Evolutionary conservation across 2,797 vertebrate species (phyloP).

Genomic region (Sardinella longiceps): DNA sequence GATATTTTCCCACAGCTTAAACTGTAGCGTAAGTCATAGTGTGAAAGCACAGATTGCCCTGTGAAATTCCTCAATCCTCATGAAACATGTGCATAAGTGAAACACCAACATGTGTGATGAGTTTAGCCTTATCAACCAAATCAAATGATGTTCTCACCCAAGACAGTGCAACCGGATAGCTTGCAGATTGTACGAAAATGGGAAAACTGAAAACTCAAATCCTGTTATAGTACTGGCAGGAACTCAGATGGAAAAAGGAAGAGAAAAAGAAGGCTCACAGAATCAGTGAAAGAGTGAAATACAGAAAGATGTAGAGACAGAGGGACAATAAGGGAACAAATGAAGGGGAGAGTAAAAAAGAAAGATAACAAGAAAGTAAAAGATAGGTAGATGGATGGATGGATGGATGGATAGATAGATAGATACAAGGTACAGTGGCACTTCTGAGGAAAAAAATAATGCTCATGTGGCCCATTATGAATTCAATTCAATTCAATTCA

Average conservation of each 20-base stretch:
- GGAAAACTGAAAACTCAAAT: background rate
- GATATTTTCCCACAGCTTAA: background rate
- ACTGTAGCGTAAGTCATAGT: background rate
- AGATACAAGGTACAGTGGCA: no score
- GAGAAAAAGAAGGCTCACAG: background rate
- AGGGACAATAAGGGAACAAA: background rate
- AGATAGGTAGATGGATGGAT: background rate
- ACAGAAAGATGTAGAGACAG: background rate
- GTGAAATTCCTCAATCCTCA: background rate
- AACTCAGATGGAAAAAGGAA: background rate
- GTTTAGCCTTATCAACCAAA: background rate
- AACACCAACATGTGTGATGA: background rate
- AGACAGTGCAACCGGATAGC: background rate
- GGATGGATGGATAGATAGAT: background rate
- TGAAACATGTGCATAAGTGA: background rate
- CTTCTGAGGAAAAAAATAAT: no score
- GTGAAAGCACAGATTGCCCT: background rate
- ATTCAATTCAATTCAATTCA: no score
- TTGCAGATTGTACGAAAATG: background rate
- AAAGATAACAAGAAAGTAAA: background rate
- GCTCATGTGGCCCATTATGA: no score
- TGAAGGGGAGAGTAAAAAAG: background rate
- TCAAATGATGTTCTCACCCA: background rate
- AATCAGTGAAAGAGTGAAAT: background rate
- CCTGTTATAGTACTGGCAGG: background rate